These are phyloP conservation scores for Spisula subtruncata DNA, from an alignment of 2,888 invertebrate genomes.

Conservation along the genomic window DNA sequence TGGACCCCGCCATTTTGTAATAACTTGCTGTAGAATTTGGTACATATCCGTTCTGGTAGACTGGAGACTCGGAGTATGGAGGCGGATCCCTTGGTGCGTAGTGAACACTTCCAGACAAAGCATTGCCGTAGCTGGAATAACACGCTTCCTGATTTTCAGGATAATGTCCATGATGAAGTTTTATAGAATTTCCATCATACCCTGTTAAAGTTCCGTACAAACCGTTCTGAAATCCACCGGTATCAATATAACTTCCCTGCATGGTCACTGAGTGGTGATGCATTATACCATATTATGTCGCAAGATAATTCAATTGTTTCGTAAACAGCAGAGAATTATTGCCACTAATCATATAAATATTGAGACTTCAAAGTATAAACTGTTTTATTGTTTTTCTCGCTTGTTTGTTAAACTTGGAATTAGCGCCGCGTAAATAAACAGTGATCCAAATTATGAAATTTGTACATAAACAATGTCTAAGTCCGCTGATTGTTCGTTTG, in stretches of 20 bases:
- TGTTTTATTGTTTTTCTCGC: conserved; percentile 55
- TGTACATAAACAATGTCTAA: conserved; percentile 59
- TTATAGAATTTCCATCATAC: conserved; percentile 76
- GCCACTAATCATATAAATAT: conserved; percentile 54
- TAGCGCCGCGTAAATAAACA: conserved; percentile 67
- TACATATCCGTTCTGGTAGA: conserved; percentile 77
- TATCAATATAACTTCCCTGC: conserved; percentile 77
- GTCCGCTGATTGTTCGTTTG: conserved; percentile 59
- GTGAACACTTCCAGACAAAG: conserved; percentile 66
- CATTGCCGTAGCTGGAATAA: conserved; percentile 74
- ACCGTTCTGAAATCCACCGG: conserved; percentile 75
- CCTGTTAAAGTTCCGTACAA: conserved; percentile 76
- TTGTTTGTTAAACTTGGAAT: conserved; percentile 70
- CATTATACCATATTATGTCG: conserved; percentile 60
- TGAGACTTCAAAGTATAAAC: conserved; percentile 48
- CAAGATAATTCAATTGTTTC: conserved; percentile 34
- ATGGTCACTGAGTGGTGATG: conserved; percentile 68
- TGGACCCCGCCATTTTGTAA: conserved; percentile 71
- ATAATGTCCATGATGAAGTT: conserved; percentile 78
- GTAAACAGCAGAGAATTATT: conserved; percentile 34
- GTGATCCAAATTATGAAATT: conserved; percentile 68
- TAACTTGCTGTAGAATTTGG: conserved; percentile 72
- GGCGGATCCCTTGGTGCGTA: conserved; percentile 77
- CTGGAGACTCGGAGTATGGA: conserved; percentile 78
- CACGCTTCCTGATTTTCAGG: conserved; percentile 75